Conservation (phyloP, 2,797 vertebrate genomes). For the Diplodus puntazzo region DNA sequence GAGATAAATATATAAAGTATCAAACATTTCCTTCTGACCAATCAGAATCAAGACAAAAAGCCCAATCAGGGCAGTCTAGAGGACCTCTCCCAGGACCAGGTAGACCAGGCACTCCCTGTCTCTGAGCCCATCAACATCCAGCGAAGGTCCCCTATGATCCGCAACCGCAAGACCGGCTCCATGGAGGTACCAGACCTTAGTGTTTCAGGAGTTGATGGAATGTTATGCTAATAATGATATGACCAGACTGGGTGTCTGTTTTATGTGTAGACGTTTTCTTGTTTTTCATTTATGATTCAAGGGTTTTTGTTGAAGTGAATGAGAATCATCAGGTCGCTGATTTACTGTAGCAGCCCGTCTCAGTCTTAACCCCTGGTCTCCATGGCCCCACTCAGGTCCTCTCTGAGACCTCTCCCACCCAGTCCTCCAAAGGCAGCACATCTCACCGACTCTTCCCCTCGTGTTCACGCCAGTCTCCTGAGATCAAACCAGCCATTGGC, state of each 20-base stretch:
- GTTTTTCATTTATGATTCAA: background rate
- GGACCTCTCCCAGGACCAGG: conserved; percentile 90
- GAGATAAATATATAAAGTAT: background rate
- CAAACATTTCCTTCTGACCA: background rate
- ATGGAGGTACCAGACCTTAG: conserved; percentile 91
- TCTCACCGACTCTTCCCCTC: conserved; percentile 94
- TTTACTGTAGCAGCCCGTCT: background rate
- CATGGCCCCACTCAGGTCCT: conserved; percentile 88
- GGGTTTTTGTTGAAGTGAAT: conserved; percentile 23
- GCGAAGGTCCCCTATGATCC: conserved; percentile 90
- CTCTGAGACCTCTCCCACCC: conserved; percentile 89
- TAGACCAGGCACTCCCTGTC: conserved; percentile 81
- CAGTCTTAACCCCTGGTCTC: conserved; percentile 47
- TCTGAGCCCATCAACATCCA: conserved; percentile 87
- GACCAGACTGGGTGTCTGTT: background rate
- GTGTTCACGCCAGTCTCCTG: conserved; percentile 91
- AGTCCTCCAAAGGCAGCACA: conserved; percentile 68
- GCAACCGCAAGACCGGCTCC: conserved; percentile 93
- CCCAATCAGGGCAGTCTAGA: conserved; percentile 93
- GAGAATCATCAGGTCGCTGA: conserved; percentile 10
- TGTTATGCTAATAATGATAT: background rate
- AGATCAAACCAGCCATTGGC: conserved; percentile 91
- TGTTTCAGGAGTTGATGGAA: background rate
- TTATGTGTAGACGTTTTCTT: background rate
- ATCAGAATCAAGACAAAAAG: conserved; percentile 91